Evolutionary conservation across 1,140 invertebrate species (phyloP).

Genomic region (Copidosoma floridanum): DNA sequence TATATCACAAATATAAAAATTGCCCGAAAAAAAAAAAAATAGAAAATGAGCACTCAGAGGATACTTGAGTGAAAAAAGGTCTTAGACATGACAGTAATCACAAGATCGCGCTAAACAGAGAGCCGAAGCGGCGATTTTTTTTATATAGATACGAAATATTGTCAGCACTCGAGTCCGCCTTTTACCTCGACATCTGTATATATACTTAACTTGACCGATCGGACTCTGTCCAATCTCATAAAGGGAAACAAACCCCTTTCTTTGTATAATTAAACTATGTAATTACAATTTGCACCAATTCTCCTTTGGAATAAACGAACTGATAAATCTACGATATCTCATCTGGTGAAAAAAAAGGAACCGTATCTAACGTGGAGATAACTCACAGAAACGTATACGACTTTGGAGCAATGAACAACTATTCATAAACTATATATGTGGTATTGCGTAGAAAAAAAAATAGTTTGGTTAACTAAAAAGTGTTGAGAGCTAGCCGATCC

Average conservation of each 20-base stretch:
- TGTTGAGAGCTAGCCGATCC: conserved; percentile 43
- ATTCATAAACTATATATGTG: background rate
- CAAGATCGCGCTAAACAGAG: no score
- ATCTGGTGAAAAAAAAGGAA: background rate
- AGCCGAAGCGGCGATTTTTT: background rate
- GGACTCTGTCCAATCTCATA: no score
- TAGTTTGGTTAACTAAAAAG: conserved; percentile 36
- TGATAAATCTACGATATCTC: no score
- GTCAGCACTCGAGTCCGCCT: conserved; percentile 18
- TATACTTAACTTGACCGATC: no score
- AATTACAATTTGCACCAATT: conserved; percentile 17
- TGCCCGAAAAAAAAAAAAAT: background rate
- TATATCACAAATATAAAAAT: background rate
- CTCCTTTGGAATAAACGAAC: background rate
- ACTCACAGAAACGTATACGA: no score
- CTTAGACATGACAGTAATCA: no score
- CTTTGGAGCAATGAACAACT: no score
- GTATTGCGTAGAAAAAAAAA: conserved; percentile 2
- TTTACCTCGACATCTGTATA: no score
- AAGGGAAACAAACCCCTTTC: conserved; percentile 13
- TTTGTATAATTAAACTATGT: background rate
- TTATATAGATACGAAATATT: no score
- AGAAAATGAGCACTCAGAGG: background rate
- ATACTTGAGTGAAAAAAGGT: no score
- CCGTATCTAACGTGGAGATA: no score